These are phyloP conservation scores for Papilio helenus DNA, from an alignment of 1,140 invertebrate species.

Conservation along the genomic window DNA sequence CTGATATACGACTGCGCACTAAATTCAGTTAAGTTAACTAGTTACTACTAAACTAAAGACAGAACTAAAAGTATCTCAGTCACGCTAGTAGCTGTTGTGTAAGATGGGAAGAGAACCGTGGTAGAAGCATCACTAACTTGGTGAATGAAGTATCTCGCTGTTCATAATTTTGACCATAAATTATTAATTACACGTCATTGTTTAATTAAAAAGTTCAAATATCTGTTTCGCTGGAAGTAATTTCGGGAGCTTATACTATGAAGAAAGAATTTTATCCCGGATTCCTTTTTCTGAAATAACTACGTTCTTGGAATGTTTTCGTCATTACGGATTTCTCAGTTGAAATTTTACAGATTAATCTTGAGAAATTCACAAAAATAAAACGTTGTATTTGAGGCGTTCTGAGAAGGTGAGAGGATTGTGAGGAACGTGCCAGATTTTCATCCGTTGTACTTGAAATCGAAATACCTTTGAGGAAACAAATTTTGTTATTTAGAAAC, in stretches of 20 bases:
- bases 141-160: not conserved
- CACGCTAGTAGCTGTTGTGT: not conserved
- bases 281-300: not conserved
- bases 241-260: not conserved
- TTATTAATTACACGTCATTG: not conserved
- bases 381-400: not conserved
- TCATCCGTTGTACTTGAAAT: not conserved
- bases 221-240: not conserved
- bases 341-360: not conserved
- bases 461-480: not conserved
- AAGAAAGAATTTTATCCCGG: not conserved
- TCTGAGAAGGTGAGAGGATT: not conserved
- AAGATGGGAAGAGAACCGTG: not conserved
- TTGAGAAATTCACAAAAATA: not conserved
- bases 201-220: not conserved
- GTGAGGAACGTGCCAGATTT: slow-evolving; percentile 5
- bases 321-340: slow-evolving; percentile 3
- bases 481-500: not conserved
- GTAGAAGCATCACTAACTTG: not conserved
- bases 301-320: not conserved
- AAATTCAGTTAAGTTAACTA: not conserved
- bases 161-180: not conserved
- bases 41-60: not conserved
- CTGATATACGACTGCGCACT: not conserved
- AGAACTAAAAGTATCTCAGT: not conserved